Base-by-base conservation (phyloP, 2,888 invertebrate species). In the Cryptocephalus primarius region DNA sequence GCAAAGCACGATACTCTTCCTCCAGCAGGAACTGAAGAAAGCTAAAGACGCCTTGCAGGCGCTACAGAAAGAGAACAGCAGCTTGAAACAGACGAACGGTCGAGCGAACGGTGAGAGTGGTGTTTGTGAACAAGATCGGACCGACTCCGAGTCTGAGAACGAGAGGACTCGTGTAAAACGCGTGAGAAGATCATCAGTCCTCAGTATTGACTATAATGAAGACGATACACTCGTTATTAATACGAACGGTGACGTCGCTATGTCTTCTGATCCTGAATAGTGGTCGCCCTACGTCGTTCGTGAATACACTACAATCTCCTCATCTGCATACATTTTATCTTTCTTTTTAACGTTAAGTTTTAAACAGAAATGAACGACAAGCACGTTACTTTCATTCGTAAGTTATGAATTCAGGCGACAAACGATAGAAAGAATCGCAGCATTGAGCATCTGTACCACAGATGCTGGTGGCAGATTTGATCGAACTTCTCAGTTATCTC, bases 1-100 rank as follows among this genome's bases (percentile, higher is more conserved):
- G 93, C 96, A 96, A 75, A 91, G 93, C 66, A 95, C 95, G 52
- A 94, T 96, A 64, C 79, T 90, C 69, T 88, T 88, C 72, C 76
- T 96, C 49, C 95, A 96, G 65, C 90, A 92, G 68, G 93, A 96
- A 71, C 73, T 96, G 50, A 82, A 90, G 48, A 88, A 90, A 60
- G 78, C 88, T 9, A 83, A 85, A 59, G 86, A 88, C 55, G 53
- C 58, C 22, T 54, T 60, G 40, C 74, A 75, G 44, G 67, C 72
- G n/a, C 67, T 84, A 34, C 82, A 83, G 58, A 79, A 79, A 57
- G 85, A 82, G 56, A 71, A 66, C 52, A 60, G 62, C 58, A 58
- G 61, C 46, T 59, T 67, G 48, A 65, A 61, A 59, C 54, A 55
- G 59, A 46, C 44, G 38, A 59, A 55, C 46, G 58, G 58, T 42